phyloP scores from a whole-genome alignment of 1,140 invertebrate species.

The Tetramorium parvispinum region DNA sequence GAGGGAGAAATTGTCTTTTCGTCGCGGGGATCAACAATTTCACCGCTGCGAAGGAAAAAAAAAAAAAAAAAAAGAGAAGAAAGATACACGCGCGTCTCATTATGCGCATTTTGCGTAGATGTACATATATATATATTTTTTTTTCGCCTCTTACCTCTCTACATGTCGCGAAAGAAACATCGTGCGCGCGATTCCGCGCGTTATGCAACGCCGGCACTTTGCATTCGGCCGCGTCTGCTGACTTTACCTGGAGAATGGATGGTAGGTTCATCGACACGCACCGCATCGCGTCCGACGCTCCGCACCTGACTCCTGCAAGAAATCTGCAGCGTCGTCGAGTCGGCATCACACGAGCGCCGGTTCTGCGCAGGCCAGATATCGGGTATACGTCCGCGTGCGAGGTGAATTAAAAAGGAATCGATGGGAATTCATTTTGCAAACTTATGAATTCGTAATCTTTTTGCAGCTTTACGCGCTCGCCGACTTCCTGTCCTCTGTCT shows the following conservation, averaged over 20 bases:
- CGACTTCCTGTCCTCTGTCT: not conserved
- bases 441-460: slow-evolving; percentile 3
- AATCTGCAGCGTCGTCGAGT: slow-evolving; percentile 69
- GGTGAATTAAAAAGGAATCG: slow-evolving; percentile 8
- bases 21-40: not conserved
- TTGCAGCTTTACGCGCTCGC: not conserved
- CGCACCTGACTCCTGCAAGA: slow-evolving; percentile 69
- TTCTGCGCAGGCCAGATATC: not conserved
- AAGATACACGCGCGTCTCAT: not conserved
- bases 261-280: slow-evolving; percentile 75
- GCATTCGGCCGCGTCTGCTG: slow-evolving; percentile 68
- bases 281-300: slow-evolving; percentile 34
- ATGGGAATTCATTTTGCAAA: not conserved
- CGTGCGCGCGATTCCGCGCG: slow-evolving; percentile 55
- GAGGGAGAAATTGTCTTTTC: not conserved
- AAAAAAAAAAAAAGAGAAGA: not conserved
- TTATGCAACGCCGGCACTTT: slow-evolving; percentile 75
- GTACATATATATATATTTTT: not conserved
- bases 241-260: slow-evolving; percentile 54
- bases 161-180: slow-evolving; percentile 15
- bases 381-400: not conserved
- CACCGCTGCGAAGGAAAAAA: too few relatives aligned
- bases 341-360: slow-evolving; percentile 10
- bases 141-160: not conserved
- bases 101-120: not conserved